A percentile compares a stretch with the other conserved stretches of the same genome.
Conservation (phyloP, 2,888 invertebrate genomes). For the Euzophera pinguis region DNA sequence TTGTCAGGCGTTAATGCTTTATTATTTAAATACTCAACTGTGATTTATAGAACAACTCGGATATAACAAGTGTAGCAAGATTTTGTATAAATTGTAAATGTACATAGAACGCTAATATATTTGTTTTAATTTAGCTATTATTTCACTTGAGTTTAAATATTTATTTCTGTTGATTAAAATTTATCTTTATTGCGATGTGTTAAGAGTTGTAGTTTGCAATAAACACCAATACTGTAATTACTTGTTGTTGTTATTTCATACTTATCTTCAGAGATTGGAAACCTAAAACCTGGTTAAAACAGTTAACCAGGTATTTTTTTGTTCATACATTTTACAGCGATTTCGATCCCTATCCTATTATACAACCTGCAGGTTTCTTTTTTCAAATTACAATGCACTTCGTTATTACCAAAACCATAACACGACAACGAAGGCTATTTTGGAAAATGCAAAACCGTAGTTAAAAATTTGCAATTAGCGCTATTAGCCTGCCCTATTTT, state of each 20-base stretch:
- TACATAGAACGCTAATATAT: slow-evolving; percentile 19
- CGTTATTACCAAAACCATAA: no score
- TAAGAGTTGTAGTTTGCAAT: slow-evolving; percentile 36
- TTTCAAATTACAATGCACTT: no score
- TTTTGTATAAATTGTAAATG: slow-evolving; percentile 29
- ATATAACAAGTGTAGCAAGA: slow-evolving; percentile 20
- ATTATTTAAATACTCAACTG: slow-evolving; percentile 37
- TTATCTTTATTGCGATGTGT: slow-evolving; percentile 25
- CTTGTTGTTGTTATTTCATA: background rate
- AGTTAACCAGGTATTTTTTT: no score
- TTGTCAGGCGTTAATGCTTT: slow-evolving; percentile 10
- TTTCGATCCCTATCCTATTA: no score
- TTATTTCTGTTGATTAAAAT: slow-evolving; percentile 35
- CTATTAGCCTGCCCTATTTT: no score
- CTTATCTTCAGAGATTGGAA: no score
- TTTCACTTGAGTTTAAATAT: slow-evolving; percentile 24
- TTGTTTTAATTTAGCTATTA: slow-evolving; percentile 27
- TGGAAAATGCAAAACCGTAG: no score
- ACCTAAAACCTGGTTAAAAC: no score
- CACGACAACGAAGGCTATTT: no score
- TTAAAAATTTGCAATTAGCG: no score
- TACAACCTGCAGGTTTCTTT: no score
- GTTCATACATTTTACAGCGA: no score
- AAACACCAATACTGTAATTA: slow-evolving; percentile 31
- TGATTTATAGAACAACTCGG: slow-evolving; percentile 38